Base-by-base conservation (phyloP, 2,888 invertebrate genomes). In the Vanessa cardui region DNA sequence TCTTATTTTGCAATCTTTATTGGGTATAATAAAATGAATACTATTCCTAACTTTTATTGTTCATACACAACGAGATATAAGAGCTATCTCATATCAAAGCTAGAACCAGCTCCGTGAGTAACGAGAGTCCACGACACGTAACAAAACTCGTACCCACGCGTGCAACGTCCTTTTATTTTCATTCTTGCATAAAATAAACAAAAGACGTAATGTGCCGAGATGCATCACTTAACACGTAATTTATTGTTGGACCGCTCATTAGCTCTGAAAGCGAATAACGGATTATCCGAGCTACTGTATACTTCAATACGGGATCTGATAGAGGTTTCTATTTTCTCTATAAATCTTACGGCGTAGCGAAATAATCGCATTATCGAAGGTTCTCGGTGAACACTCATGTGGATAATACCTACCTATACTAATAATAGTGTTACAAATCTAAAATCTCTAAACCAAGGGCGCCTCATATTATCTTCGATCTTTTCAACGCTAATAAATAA, bases 181-280 rank as follows among this genome's bases (percentile, higher is more conserved):
- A 61, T 68, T 66, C 68, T 54, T 65, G 70, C 66, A 63, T 71
- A 70, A 70, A 64, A 73, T 70, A 70, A 74, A 73, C 70, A 72
- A 71, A 72, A 76, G 73, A 76, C 69, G 60, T 65, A 70, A 72
- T 72, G 64, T 67, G 59, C 66, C 67, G 71, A 76, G 75, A 72
- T 72, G 79, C 78, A 78, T 78, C 76, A 74, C 71, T 80, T 76
- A 78, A 73, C 75, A 77, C 78, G 64, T 64, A 60, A 81, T 81
- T 81, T 80, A 81, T 79, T 66, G 67, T 61, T 58, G 49, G 62
- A 73, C 72, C 69, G 76, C 81, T 84, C 84, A 83, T 87, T 88
- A 86, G 79, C 78, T 78, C 83, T 78, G 82, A 84, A 83, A 83
- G 80, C 78, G 82, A 84, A 81, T 83, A 82, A 79, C 71, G 69